These are phyloP conservation scores for Steatornis caripensis DNA, from an alignment of 2,113 vertebrate genomes.

Conservation along the genomic window DNA sequence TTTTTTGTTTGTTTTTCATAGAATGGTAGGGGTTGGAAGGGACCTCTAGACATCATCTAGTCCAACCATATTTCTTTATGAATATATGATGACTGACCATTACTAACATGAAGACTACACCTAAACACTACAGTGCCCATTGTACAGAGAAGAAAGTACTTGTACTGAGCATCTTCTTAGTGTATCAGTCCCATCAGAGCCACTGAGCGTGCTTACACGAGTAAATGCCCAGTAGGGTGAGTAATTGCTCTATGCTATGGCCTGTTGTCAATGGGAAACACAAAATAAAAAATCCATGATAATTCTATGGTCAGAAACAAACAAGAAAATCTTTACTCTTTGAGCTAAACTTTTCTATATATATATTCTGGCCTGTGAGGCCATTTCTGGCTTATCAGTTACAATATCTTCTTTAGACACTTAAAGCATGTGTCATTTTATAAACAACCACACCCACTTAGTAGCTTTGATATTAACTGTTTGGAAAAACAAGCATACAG, in stretches of 20 bases:
- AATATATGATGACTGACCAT: neutral
- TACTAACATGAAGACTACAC: neutral
- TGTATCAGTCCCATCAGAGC: neutral
- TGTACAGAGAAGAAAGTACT: neutral
- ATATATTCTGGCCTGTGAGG: neutral
- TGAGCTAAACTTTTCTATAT: neutral
- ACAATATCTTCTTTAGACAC: neutral
- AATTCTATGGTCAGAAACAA: neutral
- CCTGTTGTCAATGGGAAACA: neutral
- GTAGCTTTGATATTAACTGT: neutral
- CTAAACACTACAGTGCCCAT: neutral
- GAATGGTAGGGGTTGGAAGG: no score
- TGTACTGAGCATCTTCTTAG: neutral
- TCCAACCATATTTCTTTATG: no score
- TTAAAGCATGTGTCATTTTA: neutral
- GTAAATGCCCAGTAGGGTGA: slow-evolving; percentile 27
- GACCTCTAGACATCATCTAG: no score
- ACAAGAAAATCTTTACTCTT: neutral
- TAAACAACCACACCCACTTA: neutral
- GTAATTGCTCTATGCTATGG: slow-evolving; percentile 30
- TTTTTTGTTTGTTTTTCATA: accelerated
- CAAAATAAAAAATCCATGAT: neutral
- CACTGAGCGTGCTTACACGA: neutral
- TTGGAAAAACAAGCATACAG: neutral
- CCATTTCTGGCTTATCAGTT: neutral